Conservation (phyloP, 2,113 vertebrate species). For the Brachionichthys hirsutus region DNA sequence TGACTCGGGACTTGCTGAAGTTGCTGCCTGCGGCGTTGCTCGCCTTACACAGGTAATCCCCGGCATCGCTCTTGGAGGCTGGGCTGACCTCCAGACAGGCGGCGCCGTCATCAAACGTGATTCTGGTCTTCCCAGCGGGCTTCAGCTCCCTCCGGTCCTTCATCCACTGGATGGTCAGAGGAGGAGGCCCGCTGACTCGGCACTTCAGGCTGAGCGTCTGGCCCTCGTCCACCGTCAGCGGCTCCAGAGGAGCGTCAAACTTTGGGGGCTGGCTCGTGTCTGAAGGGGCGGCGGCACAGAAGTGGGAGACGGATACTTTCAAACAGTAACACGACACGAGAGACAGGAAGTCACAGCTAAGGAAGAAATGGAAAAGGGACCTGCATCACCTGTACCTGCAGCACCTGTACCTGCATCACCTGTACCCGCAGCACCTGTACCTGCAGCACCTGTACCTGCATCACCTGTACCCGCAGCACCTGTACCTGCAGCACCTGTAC, state of each 20-base stretch:
- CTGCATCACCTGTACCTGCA: too few relatives aligned
- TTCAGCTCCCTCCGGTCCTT: slow-evolving; percentile 85
- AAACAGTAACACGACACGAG: background rate
- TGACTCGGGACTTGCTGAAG: slow-evolving; percentile 89
- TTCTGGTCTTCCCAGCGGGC: slow-evolving; percentile 80
- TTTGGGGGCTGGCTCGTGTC: slow-evolving; percentile 84
- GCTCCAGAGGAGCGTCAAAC: slow-evolving; percentile 84
- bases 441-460: too few relatives aligned
- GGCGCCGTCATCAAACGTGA: slow-evolving; percentile 83
- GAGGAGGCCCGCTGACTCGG: slow-evolving; percentile 82
- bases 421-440: too few relatives aligned
- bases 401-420: too few relatives aligned
- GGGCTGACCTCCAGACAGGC: slow-evolving; percentile 83
- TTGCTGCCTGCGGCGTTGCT: slow-evolving; percentile 86
- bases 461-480: too few relatives aligned
- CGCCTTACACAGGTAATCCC: slow-evolving; percentile 95
- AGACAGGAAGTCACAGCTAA: too few relatives aligned
- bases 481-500: too few relatives aligned
- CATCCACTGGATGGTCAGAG: slow-evolving; percentile 90
- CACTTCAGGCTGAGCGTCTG: slow-evolving; percentile 86
- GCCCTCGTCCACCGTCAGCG: slow-evolving; percentile 80
- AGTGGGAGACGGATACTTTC: background rate
- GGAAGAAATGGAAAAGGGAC: too few relatives aligned
- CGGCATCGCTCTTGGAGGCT: slow-evolving; percentile 81
- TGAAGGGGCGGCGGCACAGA: slow-evolving; percentile 49